Base-by-base conservation (phyloP, 2,888 invertebrate species). In the Drosophila seclusa region DNA sequence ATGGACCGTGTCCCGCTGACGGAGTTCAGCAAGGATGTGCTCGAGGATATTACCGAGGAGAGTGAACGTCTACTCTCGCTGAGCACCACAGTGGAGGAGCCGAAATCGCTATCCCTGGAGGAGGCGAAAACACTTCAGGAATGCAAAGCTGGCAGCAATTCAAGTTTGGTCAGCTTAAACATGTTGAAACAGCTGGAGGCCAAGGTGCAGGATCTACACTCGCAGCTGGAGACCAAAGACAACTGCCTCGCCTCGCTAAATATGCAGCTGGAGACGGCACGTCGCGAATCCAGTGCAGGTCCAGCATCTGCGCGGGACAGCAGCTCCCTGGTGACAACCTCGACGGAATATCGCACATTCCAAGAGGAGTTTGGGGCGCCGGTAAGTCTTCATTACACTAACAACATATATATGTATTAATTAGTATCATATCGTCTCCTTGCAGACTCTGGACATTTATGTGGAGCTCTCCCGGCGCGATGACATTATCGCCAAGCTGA, bases 391-490 rank as follows among this genome's bases (percentile, higher is more conserved):
- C 16, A 16, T 29, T n/a, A 31, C 7, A 34, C 18, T 2, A 4
- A 13, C 18, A 29, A 18, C 3, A n/a, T 21, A 1, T 55, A 2
- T 34, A 2, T n/a, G 1, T 21, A 38, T 29, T 50, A 32, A 38
- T 4, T 57, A 2, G 18, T 24, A 18, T 27, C 45, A 27, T 16
- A 16, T 1, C 3, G 0, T 29, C 0, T 0, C 5, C 27, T 13
- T n/a, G 91, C 93, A 96, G 96, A 94, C 96, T 88, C 94, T 95
- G 92, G 96, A 97, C 92, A 96, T 95, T 92, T 96, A 96, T 92
- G 94, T 94, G 83, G 96, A 96, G 82, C 93, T 97, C 68, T 93
- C 94, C 16, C 95, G 95, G 80, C 95, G 96, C 86, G 96, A 97
- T 90, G 94, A 95, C 83, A 92, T 96, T 88, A 97, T 97, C 80